A percentile compares a stretch with the other conserved stretches of the same genome.
phyloP scores from a whole-genome alignment of 35 echinoderm and acorn worm genomes.

The Lytechinus pictus region DNA sequence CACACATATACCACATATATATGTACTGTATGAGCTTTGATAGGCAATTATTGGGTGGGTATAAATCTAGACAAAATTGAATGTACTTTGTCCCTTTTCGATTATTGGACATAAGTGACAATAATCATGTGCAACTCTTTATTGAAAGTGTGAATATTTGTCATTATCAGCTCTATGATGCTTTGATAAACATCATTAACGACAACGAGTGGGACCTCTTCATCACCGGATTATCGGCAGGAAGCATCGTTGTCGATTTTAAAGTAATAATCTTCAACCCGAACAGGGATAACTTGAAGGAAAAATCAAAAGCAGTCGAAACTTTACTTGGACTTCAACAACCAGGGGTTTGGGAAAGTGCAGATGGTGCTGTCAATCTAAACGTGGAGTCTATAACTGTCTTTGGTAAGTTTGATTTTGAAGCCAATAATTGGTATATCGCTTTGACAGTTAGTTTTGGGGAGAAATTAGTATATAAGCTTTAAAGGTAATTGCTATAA shows the following conservation, averaged over 20 bases:
- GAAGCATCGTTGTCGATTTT: neutral
- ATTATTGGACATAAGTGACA: neutral
- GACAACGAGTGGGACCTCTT: neutral
- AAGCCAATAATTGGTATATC: too few relatives aligned
- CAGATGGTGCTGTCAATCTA: neutral
- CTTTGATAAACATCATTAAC: neutral
- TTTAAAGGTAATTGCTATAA: too few relatives aligned
- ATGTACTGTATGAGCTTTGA: neutral
- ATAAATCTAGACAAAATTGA: neutral
- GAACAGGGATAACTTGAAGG: neutral
- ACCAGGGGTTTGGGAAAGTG: neutral
- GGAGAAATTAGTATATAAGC: too few relatives aligned
- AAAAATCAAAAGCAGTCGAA: neutral
- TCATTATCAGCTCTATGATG: neutral
- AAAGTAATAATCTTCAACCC: neutral
- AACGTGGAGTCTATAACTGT: neutral
- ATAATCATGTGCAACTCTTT: too few relatives aligned
- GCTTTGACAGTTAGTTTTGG: too few relatives aligned
- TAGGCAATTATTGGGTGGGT: neutral
- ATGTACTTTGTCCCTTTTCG: neutral
- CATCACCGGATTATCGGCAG: neutral
- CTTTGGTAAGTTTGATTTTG: neutral
- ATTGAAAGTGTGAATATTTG: too few relatives aligned
- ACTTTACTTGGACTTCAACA: neutral
- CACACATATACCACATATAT: too few relatives aligned